A percentile compares a stretch with the other conserved stretches of the same genome.
These are phyloP conservation scores for Aethina tumida DNA, from an alignment of 1,140 invertebrate species.

Conservation along the genomic window DNA sequence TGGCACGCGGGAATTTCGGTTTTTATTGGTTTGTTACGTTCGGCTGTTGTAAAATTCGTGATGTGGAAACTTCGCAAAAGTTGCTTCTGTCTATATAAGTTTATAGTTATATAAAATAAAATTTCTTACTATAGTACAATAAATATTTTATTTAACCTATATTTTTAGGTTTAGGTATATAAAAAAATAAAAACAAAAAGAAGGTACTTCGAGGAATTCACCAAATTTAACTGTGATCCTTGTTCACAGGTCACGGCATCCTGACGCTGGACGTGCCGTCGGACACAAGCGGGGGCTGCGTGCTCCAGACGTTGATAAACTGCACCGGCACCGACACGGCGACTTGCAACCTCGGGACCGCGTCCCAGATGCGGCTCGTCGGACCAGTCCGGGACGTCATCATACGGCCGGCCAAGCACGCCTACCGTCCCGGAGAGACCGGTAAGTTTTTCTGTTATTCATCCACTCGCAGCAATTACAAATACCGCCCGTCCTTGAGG, in stretches of 20 bases:
- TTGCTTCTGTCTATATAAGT: too few relatives aligned
- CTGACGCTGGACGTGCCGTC: conserved; percentile 46
- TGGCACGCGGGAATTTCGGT: too few relatives aligned
- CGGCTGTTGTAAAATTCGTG: too few relatives aligned
- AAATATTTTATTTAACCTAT: too few relatives aligned
- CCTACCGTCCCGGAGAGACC: conserved; percentile 49
- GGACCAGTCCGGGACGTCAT: conserved; percentile 52
- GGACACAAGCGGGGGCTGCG: conserved; percentile 42
- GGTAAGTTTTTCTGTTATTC: conserved; percentile 46
- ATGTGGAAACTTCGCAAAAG: too few relatives aligned
- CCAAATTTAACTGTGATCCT: conserved; percentile 6
- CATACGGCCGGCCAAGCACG: conserved; percentile 45
- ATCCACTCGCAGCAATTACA: not conserved
- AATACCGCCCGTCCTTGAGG: too few relatives aligned
- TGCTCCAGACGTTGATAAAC: conserved; percentile 46
- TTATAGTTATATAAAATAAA: too few relatives aligned
- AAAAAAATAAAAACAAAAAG: too few relatives aligned
- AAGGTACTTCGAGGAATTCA: too few relatives aligned
- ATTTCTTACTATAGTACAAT: too few relatives aligned
- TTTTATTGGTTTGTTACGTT: too few relatives aligned
- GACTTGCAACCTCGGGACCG: conserved; percentile 43
- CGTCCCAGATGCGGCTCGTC: conserved; percentile 44
- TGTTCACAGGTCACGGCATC: conserved; percentile 49
- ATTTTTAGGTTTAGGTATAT: too few relatives aligned
- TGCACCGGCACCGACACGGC: conserved; percentile 36